A percentile compares a stretch with the other conserved stretches of the same genome.
Conservation (phyloP, 2,113 vertebrate genomes). For the Monopterus albus region DNA sequence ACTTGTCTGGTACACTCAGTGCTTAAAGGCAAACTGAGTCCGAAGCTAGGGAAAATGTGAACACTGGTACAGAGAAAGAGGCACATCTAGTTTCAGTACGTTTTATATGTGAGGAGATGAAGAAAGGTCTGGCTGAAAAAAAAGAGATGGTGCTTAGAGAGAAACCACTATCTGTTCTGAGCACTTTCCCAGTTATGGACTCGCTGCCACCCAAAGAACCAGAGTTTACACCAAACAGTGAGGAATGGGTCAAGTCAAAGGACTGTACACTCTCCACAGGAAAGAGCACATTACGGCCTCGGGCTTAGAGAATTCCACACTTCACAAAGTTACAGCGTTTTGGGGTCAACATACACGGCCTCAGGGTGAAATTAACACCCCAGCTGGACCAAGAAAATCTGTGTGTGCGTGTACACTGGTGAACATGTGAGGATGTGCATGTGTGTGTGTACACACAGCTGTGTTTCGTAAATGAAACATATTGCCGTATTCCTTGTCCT, state of each 20-base stretch:
- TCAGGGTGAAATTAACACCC: slow-evolving; percentile 83
- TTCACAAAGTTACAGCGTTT: slow-evolving; percentile 79
- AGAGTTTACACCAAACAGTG: slow-evolving; percentile 56
- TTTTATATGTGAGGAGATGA: background rate
- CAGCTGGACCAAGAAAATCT: slow-evolving; percentile 73
- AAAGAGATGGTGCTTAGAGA: slow-evolving; percentile 14
- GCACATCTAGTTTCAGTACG: slow-evolving; percentile 6
- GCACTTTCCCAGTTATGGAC: slow-evolving; percentile 49
- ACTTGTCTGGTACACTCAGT: slow-evolving; percentile 60
- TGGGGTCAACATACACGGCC: slow-evolving; percentile 80
- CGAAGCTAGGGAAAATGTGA: slow-evolving; percentile 21
- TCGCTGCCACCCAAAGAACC: slow-evolving; percentile 73
- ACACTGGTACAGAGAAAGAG: slow-evolving; percentile 5
- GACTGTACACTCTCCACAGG: slow-evolving; percentile 77
- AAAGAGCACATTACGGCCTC: slow-evolving; percentile 80
- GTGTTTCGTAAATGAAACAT: slow-evolving; percentile 80
- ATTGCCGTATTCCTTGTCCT: slow-evolving; percentile 72
- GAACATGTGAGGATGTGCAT: slow-evolving; percentile 29
- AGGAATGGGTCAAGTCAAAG: slow-evolving; percentile 70
- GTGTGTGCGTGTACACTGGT: slow-evolving; percentile 29
- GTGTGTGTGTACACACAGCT: slow-evolving; percentile 73
- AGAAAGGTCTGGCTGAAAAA: slow-evolving; percentile 3
- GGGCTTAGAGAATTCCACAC: slow-evolving; percentile 77
- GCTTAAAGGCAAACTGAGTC: slow-evolving; percentile 39
- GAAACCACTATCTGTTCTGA: slow-evolving; percentile 43